Evolutionary conservation across 2,797 vertebrate species (phyloP), one percentile per base, ranked within the genome.

Genomic region (Pogonophryne albipinna): DNA sequence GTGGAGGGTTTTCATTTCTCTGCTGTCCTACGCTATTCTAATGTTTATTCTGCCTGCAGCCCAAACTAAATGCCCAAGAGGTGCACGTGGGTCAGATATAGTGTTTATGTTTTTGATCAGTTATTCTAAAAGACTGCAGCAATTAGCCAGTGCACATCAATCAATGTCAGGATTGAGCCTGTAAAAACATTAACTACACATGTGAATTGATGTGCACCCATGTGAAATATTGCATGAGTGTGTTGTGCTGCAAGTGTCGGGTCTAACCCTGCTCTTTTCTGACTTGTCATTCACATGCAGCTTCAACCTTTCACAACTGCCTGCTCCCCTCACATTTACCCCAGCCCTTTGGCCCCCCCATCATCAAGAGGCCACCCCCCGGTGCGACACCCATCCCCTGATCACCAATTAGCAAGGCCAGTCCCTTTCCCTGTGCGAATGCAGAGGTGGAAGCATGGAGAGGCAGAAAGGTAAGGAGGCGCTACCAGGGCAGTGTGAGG

Each of bases 331-430:
- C 70, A 71, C 79, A 50, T 83, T 79, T 68, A 70, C 78, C 75
- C 71, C 75, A 71, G 74, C 72, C 84, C 65, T 74, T 77, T 79
- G 71, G 42, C 70, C 70, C 64, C 50, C 50, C 57, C 49, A 53
- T 82, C 85, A 82, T 85, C 87, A 83, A 66, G 82, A 84, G 80
- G 79, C 83, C 89, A 70, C 80, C 74, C 52, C 78, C 69, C 1
- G 42, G 70, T 71, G 81, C 4, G 69, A 80, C 83, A 76, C 78
- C 82, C 76, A 47, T 89, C 85, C 89, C 89, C 87, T 91, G 89
- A 92, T 94, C 89, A 90, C 90, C 90, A 94, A 92, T 93, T 93
- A 92, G 87, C 81, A 62, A 65, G 69, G 52, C 45, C 59, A 1
- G 55, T 81, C 19, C 65, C 70, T 85, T 67, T 56, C 10, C 66